Base-by-base conservation (phyloP, 2,888 invertebrate genomes). In the Erpobdella octoculata region DNA sequence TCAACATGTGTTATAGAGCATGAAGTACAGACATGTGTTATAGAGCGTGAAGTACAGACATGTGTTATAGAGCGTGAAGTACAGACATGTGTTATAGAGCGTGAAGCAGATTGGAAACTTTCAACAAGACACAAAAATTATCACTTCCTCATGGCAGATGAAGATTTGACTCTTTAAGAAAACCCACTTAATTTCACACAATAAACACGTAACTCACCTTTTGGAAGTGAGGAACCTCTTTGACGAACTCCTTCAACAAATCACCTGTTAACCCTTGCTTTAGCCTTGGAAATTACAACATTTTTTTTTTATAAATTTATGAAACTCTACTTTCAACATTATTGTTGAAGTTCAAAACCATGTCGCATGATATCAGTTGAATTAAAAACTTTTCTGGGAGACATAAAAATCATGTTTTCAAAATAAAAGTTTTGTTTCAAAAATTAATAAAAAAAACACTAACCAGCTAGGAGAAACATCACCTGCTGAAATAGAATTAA, bases 181-280 rank as follows among this genome's bases (percentile, higher is more conserved):
- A n/a, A n/a, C n/a, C n/a, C n/a, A n/a, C n/a, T n/a, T n/a, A n/a
- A n/a, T n/a, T n/a, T n/a, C n/a, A n/a, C n/a, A n/a, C n/a, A n/a
- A n/a, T n/a, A n/a, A n/a, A n/a, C n/a, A n/a, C n/a, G n/a, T n/a
- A 46, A 18, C 5, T 21, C 21, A 53, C 53, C 53, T 53, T 53
- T 6, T 53, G 53, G 28, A 53, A 53, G 28, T 53, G 53, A 25
- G 53, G 53, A 53, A 53, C 53, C n/a, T 53, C 53, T 53, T n/a
- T 53, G 6, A 53, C 53, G 9, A 53, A 9, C 53, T 53, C 53
- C 6, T 53, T 53, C 53, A 53, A 28, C 53, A 53, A n/a, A 53
- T 53, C 53, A 25, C 53, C 53, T 12, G 53, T 53, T 0, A 53
- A 1, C 21, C 15, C 28, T 21, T 21, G 28, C 6, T 21, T 8